Percentiles rank a stretch among this genome's conserved stretches.
These are phyloP conservation scores for Nymphalis urticae DNA, from an alignment of 2,888 invertebrate genomes.

Conservation along the genomic window DNA sequence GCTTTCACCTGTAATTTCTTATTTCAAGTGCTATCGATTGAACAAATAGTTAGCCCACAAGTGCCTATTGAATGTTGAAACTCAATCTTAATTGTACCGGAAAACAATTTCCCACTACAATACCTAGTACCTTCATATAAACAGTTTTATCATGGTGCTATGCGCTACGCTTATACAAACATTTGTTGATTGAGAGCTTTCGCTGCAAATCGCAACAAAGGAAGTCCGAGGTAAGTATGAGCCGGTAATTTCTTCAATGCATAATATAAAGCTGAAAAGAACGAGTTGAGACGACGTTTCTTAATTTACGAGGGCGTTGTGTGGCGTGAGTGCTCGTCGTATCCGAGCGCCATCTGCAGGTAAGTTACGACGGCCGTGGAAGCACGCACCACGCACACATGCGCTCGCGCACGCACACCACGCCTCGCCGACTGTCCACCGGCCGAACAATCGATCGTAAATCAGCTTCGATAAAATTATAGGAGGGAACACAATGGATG, in stretches of 20 bases:
- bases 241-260: constrained; percentile 36
- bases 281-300: constrained; percentile 65
- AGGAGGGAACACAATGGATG: constrained; percentile 81
- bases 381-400: constrained; percentile 59
- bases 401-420: constrained; percentile 69
- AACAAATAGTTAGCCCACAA: constrained; percentile 43
- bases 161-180: constrained; percentile 57
- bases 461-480: constrained; percentile 82
- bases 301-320: constrained; percentile 76
- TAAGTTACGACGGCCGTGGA: constrained; percentile 53
- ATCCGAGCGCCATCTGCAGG: constrained; percentile 75
- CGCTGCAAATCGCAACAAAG: constrained; percentile 40
- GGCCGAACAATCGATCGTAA: constrained; percentile 81
- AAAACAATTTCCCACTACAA: constrained; percentile 70
- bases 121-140: constrained; percentile 57
- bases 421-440: constrained; percentile 71
- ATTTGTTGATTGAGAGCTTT: constrained; percentile 51
- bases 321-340: constrained; percentile 56
- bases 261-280: constrained; percentile 67
- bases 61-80: constrained; percentile 69
- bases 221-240: constrained; percentile 31
- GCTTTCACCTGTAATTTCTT: constrained; percentile 49
- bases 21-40: constrained; percentile 50
- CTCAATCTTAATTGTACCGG: constrained; percentile 74
- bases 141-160: constrained; percentile 60